Evolutionary conservation across 2,797 vertebrate genomes (phyloP), one percentile per base, ranked within the genome.

Genomic region (Lutjanus campechanus): DNA sequence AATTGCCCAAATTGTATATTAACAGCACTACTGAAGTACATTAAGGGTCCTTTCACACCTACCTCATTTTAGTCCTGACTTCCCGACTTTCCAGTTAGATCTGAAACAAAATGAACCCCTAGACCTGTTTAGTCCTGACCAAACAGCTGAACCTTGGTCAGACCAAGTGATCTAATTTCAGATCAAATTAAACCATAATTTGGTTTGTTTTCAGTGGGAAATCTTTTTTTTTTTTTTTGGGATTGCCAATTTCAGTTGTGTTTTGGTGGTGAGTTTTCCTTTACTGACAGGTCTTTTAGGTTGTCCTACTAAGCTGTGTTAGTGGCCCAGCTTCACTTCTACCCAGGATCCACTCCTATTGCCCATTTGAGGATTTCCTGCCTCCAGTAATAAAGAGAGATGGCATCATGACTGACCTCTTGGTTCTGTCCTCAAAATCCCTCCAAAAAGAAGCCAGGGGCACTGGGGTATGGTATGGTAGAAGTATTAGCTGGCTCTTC

Each of bases 311-410:
- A 22, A 62, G 29, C 50, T 63, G 9, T 55, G 16, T 16, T 36
- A 8, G 17, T 44, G 13, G 19, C 8, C 15, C 40, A 22, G 17
- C 53, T 62, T 44, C 54, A 50, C n/a, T 40, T 43, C 15, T 11
- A 11, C 20, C 11, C 20, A 55, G 22, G 12, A 5, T 55, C 25
- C 53, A 41, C 5, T 3, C 13, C 10, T 3, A 55, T 13, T 29
- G 19, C 5, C 47, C 46, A 36, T 64, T 55, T 64, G 16, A 64
- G 8, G n/a, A 71, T 56, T 40, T 50, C 7, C 17, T 19, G 40
- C 20, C 12, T 55, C 51, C 7, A 62, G 16, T 20, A 51, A 58
- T 51, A 55, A 68, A 29, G 16, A 62, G 74, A 74, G 29, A 64
- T 74, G 15, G 8, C n/a, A 4, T 58, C 46, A 69, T 25, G 17